Evolutionary conservation across 2,113 vertebrate species (phyloP), one percentile per base, ranked within the genome.

Genomic region (Gila orcuttii): DNA sequence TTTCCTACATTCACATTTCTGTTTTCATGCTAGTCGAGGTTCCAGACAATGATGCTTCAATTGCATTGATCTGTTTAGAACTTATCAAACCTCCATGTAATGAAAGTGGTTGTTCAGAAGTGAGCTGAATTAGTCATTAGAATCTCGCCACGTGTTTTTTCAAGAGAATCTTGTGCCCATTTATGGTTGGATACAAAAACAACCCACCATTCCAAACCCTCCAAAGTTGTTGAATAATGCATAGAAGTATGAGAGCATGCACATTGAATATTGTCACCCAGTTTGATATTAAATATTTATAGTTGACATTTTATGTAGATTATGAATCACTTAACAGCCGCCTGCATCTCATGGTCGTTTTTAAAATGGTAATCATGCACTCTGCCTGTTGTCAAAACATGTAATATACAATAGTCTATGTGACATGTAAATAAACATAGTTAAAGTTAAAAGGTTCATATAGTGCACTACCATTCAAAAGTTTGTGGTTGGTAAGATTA

Each of bases 201-300:
- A 76, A 59, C 47, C 47, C 79, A 73, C 42, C 25, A 86, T 78
- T 80, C 59, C 36, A 83, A 89, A 78, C 69, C 81, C 52, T 60
- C 52, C 64, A 79, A 69, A 39, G 83, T 77, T 64, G 9, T 57
- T 89, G 68, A 89, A 87, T 87, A 83, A 89, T 87, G 66, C 77
- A 87, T 82, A 25, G n/a, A 79, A 62, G 73, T 75, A 42, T 23
- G 47, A 85, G 64, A 78, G 60, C 76, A 33, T 83, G 80, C 79
- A 83, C 86, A 39, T 10, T 52, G 79, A 83, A 80, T 85, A 66
- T 83, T 85, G 88, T 85, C 82, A 59, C 81, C 79, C 83, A 36
- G 83, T 87, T 89, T 79, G 39, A 62, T 87, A 83, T 87, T 74
- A 89, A 85, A 87, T 83, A 89, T 89, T 87, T 83, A 85, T 78